Conservation (phyloP, 92 coral and sea anemone genomes). For the Virgularia gustaviana region DNA sequence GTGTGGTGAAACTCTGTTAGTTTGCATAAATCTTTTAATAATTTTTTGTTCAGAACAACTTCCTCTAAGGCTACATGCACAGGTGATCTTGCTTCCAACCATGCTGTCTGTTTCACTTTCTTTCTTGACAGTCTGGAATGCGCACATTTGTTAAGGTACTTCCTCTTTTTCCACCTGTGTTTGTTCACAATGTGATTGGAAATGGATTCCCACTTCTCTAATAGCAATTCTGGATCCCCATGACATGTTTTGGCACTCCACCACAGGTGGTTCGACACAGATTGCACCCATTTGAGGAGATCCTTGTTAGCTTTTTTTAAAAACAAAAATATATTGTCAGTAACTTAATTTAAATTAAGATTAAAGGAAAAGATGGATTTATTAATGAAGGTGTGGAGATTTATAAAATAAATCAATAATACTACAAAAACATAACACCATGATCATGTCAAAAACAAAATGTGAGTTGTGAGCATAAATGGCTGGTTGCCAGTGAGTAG, state of each 20-base stretch:
- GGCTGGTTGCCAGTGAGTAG: too few species aligned
- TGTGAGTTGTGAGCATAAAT: too few species aligned
- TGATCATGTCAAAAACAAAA: too few species aligned
- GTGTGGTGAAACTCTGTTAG: constrained; percentile 60
- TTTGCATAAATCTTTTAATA: constrained; percentile 52
- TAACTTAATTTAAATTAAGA: too few species aligned
- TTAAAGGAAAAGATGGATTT: too few species aligned
- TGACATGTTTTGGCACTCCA: constrained; percentile 60
- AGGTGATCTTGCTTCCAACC: constrained; percentile 56
- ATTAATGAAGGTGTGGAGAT: too few species aligned
- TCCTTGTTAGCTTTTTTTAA: constrained; percentile 25
- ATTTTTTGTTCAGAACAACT: constrained; percentile 43
- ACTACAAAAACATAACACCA: too few species aligned
- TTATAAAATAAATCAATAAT: too few species aligned
- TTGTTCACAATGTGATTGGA: constrained; percentile 30
- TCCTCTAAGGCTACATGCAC: constrained; percentile 53
- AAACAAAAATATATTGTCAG: not conserved
- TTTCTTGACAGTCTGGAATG: constrained; percentile 39
- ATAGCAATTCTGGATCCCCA: constrained; percentile 37
- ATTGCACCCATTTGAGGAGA: constrained; percentile 47
- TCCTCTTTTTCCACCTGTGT: constrained; percentile 38
- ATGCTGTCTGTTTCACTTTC: constrained; percentile 7
- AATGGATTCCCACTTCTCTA: constrained; percentile 14
- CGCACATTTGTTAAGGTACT: constrained; percentile 44
- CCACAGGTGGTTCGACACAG: constrained; percentile 60